Conservation (phyloP, 2,113 vertebrate genomes). For the Hippocampus barbouri region DNA sequence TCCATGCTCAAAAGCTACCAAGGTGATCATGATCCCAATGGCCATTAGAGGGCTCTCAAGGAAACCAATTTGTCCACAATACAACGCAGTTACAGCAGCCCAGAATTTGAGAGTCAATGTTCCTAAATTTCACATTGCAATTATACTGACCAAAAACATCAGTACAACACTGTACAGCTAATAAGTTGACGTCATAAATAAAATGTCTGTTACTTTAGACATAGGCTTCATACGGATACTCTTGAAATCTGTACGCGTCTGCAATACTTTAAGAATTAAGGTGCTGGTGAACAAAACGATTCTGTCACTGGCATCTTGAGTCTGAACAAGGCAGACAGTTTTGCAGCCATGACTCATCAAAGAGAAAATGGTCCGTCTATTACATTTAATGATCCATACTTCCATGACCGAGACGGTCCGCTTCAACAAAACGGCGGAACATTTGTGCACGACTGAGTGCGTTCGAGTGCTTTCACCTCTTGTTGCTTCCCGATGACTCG, state of each 20-base stretch:
- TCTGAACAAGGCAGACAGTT: background rate
- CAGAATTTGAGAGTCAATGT: background rate
- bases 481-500: slow-evolving; percentile 74
- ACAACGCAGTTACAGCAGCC: background rate
- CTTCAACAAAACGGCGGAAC: slow-evolving; percentile 6
- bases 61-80: background rate
- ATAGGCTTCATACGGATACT: background rate
- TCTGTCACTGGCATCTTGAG: background rate
- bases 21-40: background rate
- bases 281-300: background rate
- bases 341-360: slow-evolving; percentile 26
- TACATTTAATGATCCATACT: slow-evolving; percentile 38
- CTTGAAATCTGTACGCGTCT: background rate
- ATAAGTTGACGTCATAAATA: background rate
- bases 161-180: background rate
- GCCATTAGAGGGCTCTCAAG: background rate
- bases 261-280: background rate
- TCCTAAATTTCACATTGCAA: background rate
- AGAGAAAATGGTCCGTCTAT: slow-evolving; percentile 18
- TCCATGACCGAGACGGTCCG: slow-evolving; percentile 41
- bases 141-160: background rate
- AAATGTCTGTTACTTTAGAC: background rate
- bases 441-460: background rate
- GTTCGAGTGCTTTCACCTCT: slow-evolving; percentile 73
- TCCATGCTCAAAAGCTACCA: background rate